Evolutionary conservation across 1,140 invertebrate species (phyloP).

Genomic region (Magallana ariakensis): DNA sequence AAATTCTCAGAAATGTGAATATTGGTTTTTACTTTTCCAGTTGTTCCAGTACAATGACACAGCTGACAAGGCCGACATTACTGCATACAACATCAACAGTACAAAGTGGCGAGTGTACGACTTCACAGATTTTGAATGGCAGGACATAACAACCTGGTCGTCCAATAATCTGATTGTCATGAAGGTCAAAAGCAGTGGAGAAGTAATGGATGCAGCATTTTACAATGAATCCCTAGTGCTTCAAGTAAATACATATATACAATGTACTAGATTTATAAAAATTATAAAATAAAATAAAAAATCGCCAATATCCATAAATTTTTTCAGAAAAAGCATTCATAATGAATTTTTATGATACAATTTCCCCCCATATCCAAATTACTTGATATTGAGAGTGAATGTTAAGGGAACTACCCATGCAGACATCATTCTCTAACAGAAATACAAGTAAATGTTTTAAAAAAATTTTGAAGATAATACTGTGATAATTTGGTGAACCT

Average conservation of each 20-base stretch:
- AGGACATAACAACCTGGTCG: constrained; percentile 45
- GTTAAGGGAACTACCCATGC: too few relatives aligned
- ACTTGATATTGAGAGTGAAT: too few relatives aligned
- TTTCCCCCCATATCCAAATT: too few relatives aligned
- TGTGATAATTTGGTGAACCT: too few relatives aligned
- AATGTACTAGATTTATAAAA: too few relatives aligned
- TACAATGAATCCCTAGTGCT: constrained; percentile 60
- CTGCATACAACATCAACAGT: constrained; percentile 24
- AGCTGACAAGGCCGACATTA: constrained; percentile 66
- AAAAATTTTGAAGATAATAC: too few relatives aligned
- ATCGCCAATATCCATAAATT: not conserved
- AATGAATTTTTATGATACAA: too few relatives aligned
- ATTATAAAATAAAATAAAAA: too few relatives aligned
- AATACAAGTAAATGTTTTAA: too few relatives aligned
- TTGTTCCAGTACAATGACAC: constrained; percentile 74
- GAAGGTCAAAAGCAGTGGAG: constrained; percentile 49
- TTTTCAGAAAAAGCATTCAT: not conserved
- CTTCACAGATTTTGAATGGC: constrained; percentile 65
- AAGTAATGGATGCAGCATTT: constrained; percentile 46
- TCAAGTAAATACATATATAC: constrained; percentile 47
- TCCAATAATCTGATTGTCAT: constrained; percentile 53
- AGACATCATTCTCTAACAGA: too few relatives aligned
- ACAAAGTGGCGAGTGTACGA: constrained; percentile 62
- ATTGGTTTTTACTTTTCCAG: constrained; percentile 56
- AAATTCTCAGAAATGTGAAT: too few relatives aligned